A percentile compares a stretch with the other conserved stretches of the same genome.
Evolutionary conservation across 2,797 vertebrate species (phyloP).

Genomic region (Phoebastria nigripes): DNA sequence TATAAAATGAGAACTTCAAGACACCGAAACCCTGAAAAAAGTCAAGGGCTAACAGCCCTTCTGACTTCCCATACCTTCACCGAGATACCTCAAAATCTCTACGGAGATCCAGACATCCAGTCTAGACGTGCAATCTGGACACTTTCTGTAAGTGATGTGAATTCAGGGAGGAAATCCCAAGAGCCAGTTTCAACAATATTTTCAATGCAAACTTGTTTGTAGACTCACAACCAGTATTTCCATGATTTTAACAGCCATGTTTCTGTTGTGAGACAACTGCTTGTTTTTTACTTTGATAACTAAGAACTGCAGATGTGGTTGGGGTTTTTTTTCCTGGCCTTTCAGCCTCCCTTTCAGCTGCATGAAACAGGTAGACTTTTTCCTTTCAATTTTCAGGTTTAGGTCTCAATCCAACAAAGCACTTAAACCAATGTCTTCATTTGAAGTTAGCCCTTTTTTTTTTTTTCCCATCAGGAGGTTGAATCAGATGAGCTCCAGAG

Average conservation of each 20-base stretch:
- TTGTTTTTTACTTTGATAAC: background rate
- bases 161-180: background rate
- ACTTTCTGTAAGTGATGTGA: background rate
- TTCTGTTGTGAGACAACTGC: background rate
- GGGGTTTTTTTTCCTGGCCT: background rate
- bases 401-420: background rate
- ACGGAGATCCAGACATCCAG: background rate
- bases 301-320: background rate
- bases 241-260: background rate
- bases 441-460: background rate
- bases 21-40: background rate
- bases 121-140: background rate
- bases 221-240: background rate
- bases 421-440: background rate
- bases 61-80: background rate
- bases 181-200: background rate
- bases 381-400: background rate
- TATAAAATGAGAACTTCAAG: background rate
- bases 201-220: background rate
- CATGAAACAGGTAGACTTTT: background rate
- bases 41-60: background rate
- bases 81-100: background rate
- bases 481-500: background rate
- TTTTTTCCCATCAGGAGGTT: background rate
- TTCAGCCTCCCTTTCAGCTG: background rate